These are phyloP conservation scores for Anoplophora glabripennis DNA, from an alignment of 1,140 invertebrate species.

Conservation along the genomic window DNA sequence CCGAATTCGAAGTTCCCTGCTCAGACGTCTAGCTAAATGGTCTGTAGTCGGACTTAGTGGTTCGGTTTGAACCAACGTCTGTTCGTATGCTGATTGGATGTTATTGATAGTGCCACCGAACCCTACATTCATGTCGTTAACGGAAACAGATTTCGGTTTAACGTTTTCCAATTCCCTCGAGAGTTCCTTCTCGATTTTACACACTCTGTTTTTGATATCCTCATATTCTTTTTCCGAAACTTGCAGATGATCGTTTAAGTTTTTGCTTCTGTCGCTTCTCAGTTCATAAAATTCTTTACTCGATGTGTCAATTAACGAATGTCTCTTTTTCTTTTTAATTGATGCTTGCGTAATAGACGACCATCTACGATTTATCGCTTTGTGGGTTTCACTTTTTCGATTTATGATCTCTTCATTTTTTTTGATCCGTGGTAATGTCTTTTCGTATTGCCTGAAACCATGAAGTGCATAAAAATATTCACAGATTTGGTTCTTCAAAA, in stretches of 20 bases:
- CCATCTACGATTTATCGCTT: constrained; percentile 39
- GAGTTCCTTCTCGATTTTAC: constrained; percentile 65
- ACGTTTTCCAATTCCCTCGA: constrained; percentile 64
- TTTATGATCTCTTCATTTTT: neutral
- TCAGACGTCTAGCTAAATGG: constrained; percentile 65
- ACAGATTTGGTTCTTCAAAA: neutral
- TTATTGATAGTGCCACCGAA: constrained; percentile 44
- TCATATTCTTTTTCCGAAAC: constrained; percentile 72
- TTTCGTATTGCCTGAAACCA: neutral
- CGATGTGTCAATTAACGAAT: constrained; percentile 11
- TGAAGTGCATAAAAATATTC: neutral
- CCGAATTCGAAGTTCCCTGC: constrained; percentile 70
- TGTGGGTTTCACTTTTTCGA: neutral
- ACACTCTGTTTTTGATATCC: constrained; percentile 69
- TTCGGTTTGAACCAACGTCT: constrained; percentile 66
- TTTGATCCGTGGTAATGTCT: neutral
- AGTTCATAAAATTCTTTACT: constrained; percentile 11
- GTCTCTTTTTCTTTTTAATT: constrained; percentile 22
- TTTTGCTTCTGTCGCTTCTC: constrained; percentile 20
- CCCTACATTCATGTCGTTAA: constrained; percentile 19
- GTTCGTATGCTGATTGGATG: constrained; percentile 69
- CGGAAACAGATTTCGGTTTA: constrained; percentile 24
- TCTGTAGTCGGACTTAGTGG: constrained; percentile 62
- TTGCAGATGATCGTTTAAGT: constrained; percentile 61
- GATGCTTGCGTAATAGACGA: constrained; percentile 26